phyloP scores from a whole-genome alignment of 2,797 vertebrate genomes.

The Melanotaenia pygmaea region DNA sequence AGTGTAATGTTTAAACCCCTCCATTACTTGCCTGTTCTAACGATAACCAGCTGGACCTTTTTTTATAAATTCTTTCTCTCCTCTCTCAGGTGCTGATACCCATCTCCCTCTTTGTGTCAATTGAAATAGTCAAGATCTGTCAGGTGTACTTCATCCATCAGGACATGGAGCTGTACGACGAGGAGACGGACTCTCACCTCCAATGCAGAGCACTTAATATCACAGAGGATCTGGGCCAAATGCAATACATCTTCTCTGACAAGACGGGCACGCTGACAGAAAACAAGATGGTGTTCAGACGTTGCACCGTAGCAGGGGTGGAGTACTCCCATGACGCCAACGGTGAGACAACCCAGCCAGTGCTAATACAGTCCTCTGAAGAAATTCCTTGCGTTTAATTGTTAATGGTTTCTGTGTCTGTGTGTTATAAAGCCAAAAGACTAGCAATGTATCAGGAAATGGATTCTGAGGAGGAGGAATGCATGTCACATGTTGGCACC shows the following conservation, averaged over 20 bases:
- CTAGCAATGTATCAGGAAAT: conserved; percentile 95
- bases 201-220: conserved; percentile 97
- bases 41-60: neutral
- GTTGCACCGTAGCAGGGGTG: conserved; percentile 93
- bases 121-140: conserved; percentile 98
- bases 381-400: neutral
- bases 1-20: neutral
- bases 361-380: neutral
- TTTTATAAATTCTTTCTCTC: conserved; percentile 10
- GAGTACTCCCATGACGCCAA: conserved; percentile 98
- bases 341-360: conserved; percentile 79
- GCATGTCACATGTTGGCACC: conserved; percentile 82
- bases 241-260: conserved; percentile 98
- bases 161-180: conserved; percentile 93
- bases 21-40: neutral
- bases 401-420: conserved; percentile 6
- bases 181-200: conserved; percentile 93
- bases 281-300: conserved; percentile 99
- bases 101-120: conserved; percentile 98
- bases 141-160: conserved; percentile 98
- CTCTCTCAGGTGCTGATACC: conserved; percentile 92
- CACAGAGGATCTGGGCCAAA: conserved; percentile 96
- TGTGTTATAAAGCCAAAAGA: conserved; percentile 84
- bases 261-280: conserved; percentile 98
- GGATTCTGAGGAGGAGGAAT: conserved; percentile 95